Evolutionary conservation across 2,113 vertebrate genomes (phyloP), one percentile per base, ranked within the genome.

Genomic region (Tenrec ecaudatus): DNA sequence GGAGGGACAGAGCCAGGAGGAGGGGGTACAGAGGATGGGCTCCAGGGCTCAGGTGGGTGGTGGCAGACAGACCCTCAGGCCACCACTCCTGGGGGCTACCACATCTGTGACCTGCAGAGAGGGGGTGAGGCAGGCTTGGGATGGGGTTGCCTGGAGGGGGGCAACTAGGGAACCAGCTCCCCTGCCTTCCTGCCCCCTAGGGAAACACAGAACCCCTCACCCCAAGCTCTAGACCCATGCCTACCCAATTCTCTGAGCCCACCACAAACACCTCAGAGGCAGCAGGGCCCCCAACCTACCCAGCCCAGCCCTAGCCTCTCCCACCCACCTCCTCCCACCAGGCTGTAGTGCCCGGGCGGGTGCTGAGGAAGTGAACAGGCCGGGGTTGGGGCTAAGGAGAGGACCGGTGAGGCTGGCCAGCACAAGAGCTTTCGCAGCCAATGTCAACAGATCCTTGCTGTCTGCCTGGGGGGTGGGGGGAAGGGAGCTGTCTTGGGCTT

Each of bases 401-500:
- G 62, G 79, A 86, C 89, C 12, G 27, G 64, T 16, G 15, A 8
- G 47, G 78, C 62, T 22, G 80, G 80, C 77, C 25, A 19, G 93
- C 57, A 38, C 31, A 20, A 82, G 73, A 82, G 75, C 80, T 77
- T 27, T 36, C 27, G 16, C 53, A 31, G 92, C 94, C 93, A 89
- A 94, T 78, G 89, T 96, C 96, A 96, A 95, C 95, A 97, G 94
- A 93, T 96, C 91, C 1, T 29, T 79, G 90, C 92, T 92, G 96
- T 88, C 95, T 92, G 96, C 96, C 95, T 68, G 40, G 91, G 80
- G 83, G 82, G n/a, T n/a, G 94, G 76, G 86, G 85, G 90, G 90
- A 80, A 88, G 92, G 88, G 92, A 89, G 90, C 66, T 93, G 97
- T 97, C 96, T 96, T 82, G 81, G 60, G 92, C 95, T 97, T 97